Evolutionary conservation across 2,113 vertebrate genomes (phyloP).

Genomic region (Heterotilapia buettikoferi): DNA sequence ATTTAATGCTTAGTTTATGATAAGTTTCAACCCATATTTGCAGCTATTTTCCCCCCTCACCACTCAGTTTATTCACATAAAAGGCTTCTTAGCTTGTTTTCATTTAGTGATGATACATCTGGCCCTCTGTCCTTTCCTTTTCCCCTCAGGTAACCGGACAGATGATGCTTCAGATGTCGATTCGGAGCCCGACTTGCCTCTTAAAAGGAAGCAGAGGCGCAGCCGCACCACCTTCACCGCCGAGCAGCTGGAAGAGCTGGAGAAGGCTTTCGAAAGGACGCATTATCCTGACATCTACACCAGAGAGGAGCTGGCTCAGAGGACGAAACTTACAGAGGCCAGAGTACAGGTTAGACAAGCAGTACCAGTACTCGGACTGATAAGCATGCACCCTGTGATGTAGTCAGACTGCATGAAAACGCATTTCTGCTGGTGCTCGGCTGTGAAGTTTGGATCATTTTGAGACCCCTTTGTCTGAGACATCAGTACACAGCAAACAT

Average conservation of each 20-base stretch:
- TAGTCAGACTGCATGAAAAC: neutral
- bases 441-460: neutral
- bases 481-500: neutral
- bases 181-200: conserved; percentile 90
- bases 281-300: conserved; percentile 99
- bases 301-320: conserved; percentile 93
- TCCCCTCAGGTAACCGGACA: conserved; percentile 82
- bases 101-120: conserved; percentile 17
- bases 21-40: neutral
- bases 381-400: neutral
- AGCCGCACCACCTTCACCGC: conserved; percentile 97
- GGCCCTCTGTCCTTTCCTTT: neutral
- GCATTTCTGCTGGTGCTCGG: neutral
- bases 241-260: conserved; percentile 96
- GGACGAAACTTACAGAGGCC: conserved; percentile 95
- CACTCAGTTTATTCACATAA: neutral
- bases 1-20: conserved; percentile 15
- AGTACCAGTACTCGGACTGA: neutral
- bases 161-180: conserved; percentile 95
- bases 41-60: neutral
- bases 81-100: neutral
- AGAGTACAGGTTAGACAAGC: conserved; percentile 84
- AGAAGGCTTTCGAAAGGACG: conserved; percentile 97
- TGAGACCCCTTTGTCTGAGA: neutral
- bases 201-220: conserved; percentile 96